phyloP scores from a whole-genome alignment of 2,888 invertebrate genomes.

The Fragum whitleyi region DNA sequence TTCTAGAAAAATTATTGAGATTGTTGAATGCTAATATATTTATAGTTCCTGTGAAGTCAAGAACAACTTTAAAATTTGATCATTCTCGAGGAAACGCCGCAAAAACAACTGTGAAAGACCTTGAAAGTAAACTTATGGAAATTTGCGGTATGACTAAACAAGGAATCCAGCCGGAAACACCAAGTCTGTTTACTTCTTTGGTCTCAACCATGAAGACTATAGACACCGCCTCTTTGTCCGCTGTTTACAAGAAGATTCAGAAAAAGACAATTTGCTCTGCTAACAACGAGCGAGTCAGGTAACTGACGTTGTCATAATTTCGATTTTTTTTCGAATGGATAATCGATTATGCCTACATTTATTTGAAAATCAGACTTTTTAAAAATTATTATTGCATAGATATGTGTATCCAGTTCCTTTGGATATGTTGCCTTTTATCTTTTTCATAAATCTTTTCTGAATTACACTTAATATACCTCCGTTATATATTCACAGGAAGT shows the following conservation, averaged over 20 bases:
- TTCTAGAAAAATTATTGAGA: too few relatives aligned
- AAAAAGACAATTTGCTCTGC: slow-evolving; percentile 68
- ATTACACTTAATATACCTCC: too few relatives aligned
- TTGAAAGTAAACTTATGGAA: slow-evolving; percentile 69
- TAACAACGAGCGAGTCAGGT: slow-evolving; percentile 74
- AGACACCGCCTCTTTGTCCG: slow-evolving; percentile 79
- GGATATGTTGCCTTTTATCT: too few relatives aligned
- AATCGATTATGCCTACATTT: too few relatives aligned
- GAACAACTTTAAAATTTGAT: slow-evolving; percentile 67
- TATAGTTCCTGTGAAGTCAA: not conserved
- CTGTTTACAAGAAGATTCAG: slow-evolving; percentile 72
- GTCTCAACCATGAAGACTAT: slow-evolving; percentile 84
- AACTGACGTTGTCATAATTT: too few relatives aligned
- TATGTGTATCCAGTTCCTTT: too few relatives aligned
- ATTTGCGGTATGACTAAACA: slow-evolving; percentile 77
- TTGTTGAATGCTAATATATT: too few relatives aligned
- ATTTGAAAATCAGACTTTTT: too few relatives aligned
- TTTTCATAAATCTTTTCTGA: too few relatives aligned
- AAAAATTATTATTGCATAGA: too few relatives aligned
- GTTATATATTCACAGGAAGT: slow-evolving; percentile 88
- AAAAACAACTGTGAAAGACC: slow-evolving; percentile 45
- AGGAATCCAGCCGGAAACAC: slow-evolving; percentile 85
- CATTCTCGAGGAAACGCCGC: slow-evolving; percentile 58
- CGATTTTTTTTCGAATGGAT: too few relatives aligned
- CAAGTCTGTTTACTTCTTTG: slow-evolving; percentile 85